Base-by-base conservation (phyloP, 2,888 invertebrate species). In the Philereme vetulata region DNA sequence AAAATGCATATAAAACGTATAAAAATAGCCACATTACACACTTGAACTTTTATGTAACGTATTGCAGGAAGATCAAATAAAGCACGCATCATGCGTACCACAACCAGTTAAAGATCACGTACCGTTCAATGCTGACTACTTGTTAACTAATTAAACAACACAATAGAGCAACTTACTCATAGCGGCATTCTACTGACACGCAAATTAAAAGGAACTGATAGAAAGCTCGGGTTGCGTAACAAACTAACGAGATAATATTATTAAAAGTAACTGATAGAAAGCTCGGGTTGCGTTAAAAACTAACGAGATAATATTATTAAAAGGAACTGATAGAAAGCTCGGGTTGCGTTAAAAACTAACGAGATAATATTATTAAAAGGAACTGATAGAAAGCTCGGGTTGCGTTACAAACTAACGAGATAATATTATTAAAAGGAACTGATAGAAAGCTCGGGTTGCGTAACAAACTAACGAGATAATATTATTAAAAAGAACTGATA, bases 381-480 rank as follows among this genome's bases (percentile, higher is more conserved):
- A n/a, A n/a, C n/a, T n/a, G n/a, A n/a, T n/a, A n/a, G n/a, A n/a
- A n/a, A n/a, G n/a, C n/a, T n/a, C n/a, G n/a, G n/a, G n/a, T n/a
- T n/a, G 59, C 60, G 64, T 66, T 66, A 62, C 60, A 50, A 55
- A 56, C 59, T 49, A 55, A 40, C 61, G 61, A 63, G 64, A 63
- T 64, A 69, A 65, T 60, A 69, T 67, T 62, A 71, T 73, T 66
- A 52, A 64, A 45, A 35, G 50, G 65, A 60, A 48, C 64, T 49
- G 67, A 73, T 74, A 70, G 74, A 75, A 80, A 80, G 55, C 70
- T 59, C 66, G 6, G 38, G 38, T 65, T 58, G n/a, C n/a, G n/a
- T n/a, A n/a, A n/a, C n/a, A n/a, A n/a, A n/a, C n/a, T n/a, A n/a
- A n/a, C n/a, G n/a, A n/a, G n/a, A n/a, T n/a, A n/a, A n/a, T n/a